These are phyloP conservation scores for Tetragnatha montana DNA, from an alignment of 2,888 invertebrate genomes.

Conservation along the genomic window DNA sequence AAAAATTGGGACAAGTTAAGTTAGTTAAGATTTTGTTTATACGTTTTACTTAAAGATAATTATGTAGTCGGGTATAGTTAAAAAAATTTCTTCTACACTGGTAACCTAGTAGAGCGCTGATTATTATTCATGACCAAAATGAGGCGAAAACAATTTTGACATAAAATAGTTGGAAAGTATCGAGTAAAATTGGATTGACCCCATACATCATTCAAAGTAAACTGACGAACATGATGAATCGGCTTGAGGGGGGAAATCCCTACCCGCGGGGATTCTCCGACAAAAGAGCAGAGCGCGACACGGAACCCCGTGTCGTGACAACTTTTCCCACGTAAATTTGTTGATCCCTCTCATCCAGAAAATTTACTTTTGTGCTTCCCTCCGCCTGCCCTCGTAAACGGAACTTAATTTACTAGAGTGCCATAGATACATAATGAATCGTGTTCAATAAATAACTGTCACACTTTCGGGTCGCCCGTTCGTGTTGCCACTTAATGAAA, in stretches of 20 bases:
- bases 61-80: too few species aligned
- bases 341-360: constrained; percentile 44
- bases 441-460: constrained; percentile 69
- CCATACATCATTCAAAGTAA: background rate
- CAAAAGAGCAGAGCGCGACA: constrained; percentile 19
- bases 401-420: constrained; percentile 69
- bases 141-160: too few species aligned
- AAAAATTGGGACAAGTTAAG: too few species aligned
- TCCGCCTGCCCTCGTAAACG: constrained; percentile 40
- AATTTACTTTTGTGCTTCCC: constrained; percentile 21
- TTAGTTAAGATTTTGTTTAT: too few species aligned
- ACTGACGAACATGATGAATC: background rate
- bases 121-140: too few species aligned
- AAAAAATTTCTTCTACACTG: too few species aligned
- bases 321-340: constrained; percentile 60
- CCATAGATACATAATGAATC: constrained; percentile 69
- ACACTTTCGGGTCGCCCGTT: constrained; percentile 36
- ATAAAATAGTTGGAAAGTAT: too few species aligned
- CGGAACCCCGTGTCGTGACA: constrained; percentile 56
- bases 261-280: background rate
- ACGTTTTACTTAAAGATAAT: too few species aligned
- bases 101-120: too few species aligned
- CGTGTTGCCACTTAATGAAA: constrained; percentile 64
- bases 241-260: background rate
- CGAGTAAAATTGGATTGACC: too few species aligned